Evolutionary conservation across 35 echinoderm and acorn worm genomes (phyloP), one percentile per base, ranked within the genome.

Genomic region (Chiridota heheva): DNA sequence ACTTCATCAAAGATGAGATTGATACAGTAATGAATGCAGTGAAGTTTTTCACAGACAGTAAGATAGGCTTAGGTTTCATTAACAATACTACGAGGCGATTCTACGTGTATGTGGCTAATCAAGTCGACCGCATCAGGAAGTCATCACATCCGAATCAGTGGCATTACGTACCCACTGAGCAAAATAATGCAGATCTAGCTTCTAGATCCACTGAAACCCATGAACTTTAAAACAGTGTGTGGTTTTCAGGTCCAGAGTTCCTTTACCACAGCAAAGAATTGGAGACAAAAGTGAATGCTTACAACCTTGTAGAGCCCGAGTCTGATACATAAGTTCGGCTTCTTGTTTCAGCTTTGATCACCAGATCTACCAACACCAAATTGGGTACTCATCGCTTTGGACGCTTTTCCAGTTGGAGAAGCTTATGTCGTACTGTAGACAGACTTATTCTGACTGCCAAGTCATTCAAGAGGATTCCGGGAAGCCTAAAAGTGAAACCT

Each of bases 51-150:
- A 82, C 86, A 5, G 66, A 89, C 28, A 90, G 87, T 26, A 81
- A 30, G 30, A 41, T 82, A 3, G 86, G 81, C 17, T 41, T 89
- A 4, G 77, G 68, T 24, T 82, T 83, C 60, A 75, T 83, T 20
- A 66, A 63, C 56, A 90, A 83, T 56, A 66, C 49, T 3, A 73
- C 53, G 1, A 49, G 67, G 22, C 68, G 87, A 33, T 90, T 89
- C 58, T 66, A 83, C 40, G 44, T 45, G 1, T 90, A 83, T 49
- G 87, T 90, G 3, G 78, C 79, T 33, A 90, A 83, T 36, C 26
- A 80, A 44, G 87, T 90, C 34, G 55, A 90, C 58, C 82, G 43
- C 13, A 82, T 90, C 28, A 82, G 53, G 78, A 66, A 40, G 2
- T 73, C 66, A 27, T 66, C 87, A 60, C 18, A 53, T 20, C 68